Base-by-base conservation (phyloP, 2,113 vertebrate genomes). In the Passer montanus region DNA sequence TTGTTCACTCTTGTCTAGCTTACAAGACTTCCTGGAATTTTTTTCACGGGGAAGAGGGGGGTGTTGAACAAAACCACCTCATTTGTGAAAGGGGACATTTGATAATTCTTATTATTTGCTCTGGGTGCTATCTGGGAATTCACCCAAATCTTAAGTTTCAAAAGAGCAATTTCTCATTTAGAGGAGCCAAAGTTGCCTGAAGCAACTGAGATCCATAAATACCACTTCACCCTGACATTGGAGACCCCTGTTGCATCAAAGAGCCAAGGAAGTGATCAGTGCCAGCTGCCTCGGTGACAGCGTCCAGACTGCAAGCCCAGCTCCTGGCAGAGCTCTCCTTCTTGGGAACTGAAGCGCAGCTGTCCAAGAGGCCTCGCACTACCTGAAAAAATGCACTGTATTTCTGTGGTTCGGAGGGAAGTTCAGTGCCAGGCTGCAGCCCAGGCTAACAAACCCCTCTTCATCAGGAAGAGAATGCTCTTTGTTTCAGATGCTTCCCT, bases 121-220 rank as follows among this genome's bases (percentile, higher is more conserved):
- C 49, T 89, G 68, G 68, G 49, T 95, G 60, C 85, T 96, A 84
- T 93, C 96, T 93, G 95, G 93, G 93, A 96, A 96, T 53, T 85
- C 88, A 95, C 64, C 64, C 95, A 96, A 96, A 84, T 82, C 41
- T 78, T 72, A 27, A 35, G 27, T 87, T 94, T 94, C 83, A 89
- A 94, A 95, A 87, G 88, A 87, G 72, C 66, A 62, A 84, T 94
- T 93, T 96, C 62, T 96, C 76, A 73, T 92, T 88, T 78, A 93
- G 60, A 81, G 73, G 41, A 96, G 88, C 82, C 85, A 96, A 68
- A 92, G 64, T 24, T 89, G 95, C 83, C 92, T 67, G 64, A 89
- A 94, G 96, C 94, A 89, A 93, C 31, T 1, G 2, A 92, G 66
- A 87, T 64, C 73, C 92, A 89, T 53, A 90, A 92, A 96, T 87